phyloP scores from a whole-genome alignment of 2,888 invertebrate species.

The Neoitamus cyanurus region DNA sequence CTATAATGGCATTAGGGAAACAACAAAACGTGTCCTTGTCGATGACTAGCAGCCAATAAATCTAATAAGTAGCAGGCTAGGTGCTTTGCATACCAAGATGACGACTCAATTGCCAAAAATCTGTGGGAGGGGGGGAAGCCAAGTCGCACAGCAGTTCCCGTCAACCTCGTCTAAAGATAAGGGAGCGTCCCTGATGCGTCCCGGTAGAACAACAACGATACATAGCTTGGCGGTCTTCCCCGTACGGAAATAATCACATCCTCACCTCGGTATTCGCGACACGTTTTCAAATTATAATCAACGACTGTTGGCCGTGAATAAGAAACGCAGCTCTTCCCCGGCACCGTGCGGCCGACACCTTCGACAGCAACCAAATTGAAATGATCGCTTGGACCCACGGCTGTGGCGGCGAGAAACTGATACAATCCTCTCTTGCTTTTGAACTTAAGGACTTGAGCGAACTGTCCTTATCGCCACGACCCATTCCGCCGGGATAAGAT shows the following conservation, averaged over 20 bases:
- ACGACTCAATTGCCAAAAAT: slow-evolving; percentile 26
- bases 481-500: background rate
- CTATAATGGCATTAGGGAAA: slow-evolving; percentile 8
- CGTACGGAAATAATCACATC: slow-evolving; percentile 9
- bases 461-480: background rate
- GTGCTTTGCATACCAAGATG: slow-evolving; percentile 40
- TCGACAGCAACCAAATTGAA: background rate
- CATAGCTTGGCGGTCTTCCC: background rate
- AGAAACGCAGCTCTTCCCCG: background rate
- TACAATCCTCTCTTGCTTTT: background rate
- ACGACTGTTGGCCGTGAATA: slow-evolving; percentile 21
- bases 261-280: background rate
- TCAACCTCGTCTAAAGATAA: background rate
- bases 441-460: background rate
- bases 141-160: background rate
- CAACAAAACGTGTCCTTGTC: slow-evolving; percentile 32
- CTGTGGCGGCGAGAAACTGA: background rate
- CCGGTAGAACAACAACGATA: background rate
- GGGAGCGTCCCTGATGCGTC: background rate
- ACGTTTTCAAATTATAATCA: slow-evolving; percentile 46
- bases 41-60: slow-evolving; percentile 42
- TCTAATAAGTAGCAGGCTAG: slow-evolving; percentile 15
- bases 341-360: background rate
- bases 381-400: background rate
- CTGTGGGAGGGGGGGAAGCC: background rate